These are phyloP conservation scores for Anoplopoma fimbria DNA, from an alignment of 2,113 vertebrate species.

Conservation along the genomic window DNA sequence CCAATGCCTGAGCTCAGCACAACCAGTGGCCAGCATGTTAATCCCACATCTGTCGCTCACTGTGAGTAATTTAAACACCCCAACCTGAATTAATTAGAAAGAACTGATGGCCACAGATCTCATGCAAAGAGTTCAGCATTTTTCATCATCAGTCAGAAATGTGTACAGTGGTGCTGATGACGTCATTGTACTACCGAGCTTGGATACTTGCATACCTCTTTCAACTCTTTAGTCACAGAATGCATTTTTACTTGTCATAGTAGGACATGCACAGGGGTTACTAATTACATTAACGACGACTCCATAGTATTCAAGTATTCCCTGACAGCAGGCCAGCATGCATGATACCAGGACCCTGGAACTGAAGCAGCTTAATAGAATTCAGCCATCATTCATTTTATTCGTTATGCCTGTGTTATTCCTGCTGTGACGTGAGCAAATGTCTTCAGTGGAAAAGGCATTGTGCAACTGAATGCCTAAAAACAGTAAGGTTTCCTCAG, in stretches of 20 bases:
- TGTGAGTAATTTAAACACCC: slow-evolving; percentile 55
- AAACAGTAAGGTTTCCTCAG: neutral
- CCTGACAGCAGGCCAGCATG: neutral
- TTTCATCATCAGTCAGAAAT: slow-evolving; percentile 20
- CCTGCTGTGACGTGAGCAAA: no score
- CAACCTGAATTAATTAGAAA: slow-evolving; percentile 57
- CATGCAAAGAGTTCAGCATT: slow-evolving; percentile 24
- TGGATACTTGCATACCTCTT: no score
- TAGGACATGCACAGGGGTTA: neutral
- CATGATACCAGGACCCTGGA: neutral
- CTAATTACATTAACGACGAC: neutral
- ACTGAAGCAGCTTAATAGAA: neutral
- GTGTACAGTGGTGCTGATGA: neutral
- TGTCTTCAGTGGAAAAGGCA: no score
- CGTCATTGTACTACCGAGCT: neutral
- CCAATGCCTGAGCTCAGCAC: slow-evolving; percentile 61
- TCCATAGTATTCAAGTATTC: neutral
- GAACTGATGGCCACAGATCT: slow-evolving; percentile 15
- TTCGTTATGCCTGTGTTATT: neutral
- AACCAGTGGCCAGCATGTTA: slow-evolving; percentile 55
- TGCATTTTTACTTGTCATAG: neutral
- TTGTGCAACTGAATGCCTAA: neutral
- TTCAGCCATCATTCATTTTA: neutral
- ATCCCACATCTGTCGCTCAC: slow-evolving; percentile 67
- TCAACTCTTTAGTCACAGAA: no score